These are phyloP conservation scores for Phocoena sinus DNA, from an alignment of 2,113 vertebrate genomes.

Conservation along the genomic window DNA sequence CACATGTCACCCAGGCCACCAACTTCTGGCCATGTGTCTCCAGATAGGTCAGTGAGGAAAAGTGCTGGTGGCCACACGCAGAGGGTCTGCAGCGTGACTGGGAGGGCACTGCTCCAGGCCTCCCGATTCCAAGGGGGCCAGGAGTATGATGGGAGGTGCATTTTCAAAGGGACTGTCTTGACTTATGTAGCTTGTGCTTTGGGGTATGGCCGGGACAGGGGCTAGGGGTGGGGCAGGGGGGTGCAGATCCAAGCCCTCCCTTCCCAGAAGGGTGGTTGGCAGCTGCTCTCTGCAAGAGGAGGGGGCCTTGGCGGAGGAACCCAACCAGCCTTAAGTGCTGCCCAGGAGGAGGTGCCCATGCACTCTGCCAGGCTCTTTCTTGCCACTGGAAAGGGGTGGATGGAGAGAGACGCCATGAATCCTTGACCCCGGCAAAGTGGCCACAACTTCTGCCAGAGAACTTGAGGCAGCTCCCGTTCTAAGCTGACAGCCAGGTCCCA, in stretches of 20 bases:
- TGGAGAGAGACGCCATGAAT: accelerated
- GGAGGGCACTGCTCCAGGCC: not conserved
- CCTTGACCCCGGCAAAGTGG: not conserved
- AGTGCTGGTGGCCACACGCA: not conserved
- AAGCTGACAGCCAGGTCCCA: not conserved
- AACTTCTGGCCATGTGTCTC: not conserved
- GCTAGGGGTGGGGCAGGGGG: not conserved
- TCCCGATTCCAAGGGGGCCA: too few species aligned
- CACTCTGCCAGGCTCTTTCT: not conserved
- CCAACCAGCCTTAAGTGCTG: too few species aligned
- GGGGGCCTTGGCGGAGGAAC: not conserved
- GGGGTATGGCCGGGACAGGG: not conserved
- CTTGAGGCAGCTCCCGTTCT: not conserved
- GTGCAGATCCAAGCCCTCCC: not conserved
- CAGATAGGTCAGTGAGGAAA: not conserved
- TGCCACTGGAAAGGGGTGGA: too few species aligned
- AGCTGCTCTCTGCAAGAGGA: not conserved
- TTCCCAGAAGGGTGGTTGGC: not conserved
- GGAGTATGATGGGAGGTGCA: not conserved
- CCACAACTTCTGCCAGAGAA: not conserved
- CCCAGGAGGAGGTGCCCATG: not conserved
- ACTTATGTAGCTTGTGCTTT: accelerated
- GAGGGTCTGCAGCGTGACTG: not conserved
- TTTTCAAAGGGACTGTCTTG: not conserved
- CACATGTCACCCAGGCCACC: not conserved